These are phyloP conservation scores for Sinodicranocentrus sp. DNA, from an alignment of 2,888 invertebrate genomes.

Conservation along the genomic window DNA sequence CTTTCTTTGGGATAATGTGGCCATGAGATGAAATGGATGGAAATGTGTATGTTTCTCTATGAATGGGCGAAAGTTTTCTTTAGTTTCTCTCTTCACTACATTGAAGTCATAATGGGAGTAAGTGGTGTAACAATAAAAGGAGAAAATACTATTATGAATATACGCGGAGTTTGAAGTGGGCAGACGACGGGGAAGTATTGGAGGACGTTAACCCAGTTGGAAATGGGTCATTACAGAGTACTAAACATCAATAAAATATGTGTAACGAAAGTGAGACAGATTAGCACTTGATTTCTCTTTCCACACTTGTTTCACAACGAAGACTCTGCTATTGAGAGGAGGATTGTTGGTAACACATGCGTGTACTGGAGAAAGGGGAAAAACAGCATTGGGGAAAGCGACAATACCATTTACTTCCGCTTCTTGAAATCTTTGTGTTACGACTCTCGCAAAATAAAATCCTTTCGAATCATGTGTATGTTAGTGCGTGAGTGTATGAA, in stretches of 20 bases:
- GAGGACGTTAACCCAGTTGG: constrained; percentile 61
- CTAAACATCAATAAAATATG: constrained; percentile 62
- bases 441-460: too few relatives aligned
- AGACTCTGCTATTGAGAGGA: too few relatives aligned
- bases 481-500: too few relatives aligned
- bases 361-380: too few relatives aligned
- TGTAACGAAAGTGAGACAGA: constrained; percentile 56
- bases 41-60: constrained; percentile 4
- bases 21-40: constrained; percentile 25
- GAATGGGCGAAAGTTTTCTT: not conserved
- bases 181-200: not conserved
- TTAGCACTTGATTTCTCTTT: constrained; percentile 57
- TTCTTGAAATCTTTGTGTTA: too few relatives aligned
- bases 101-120: constrained; percentile 7
- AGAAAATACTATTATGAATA: not conserved
- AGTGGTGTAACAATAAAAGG: not conserved
- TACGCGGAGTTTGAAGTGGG: too few relatives aligned
- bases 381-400: too few relatives aligned
- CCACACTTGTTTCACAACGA: constrained; percentile 6
- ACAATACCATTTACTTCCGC: too few relatives aligned
- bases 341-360: too few relatives aligned
- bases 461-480: too few relatives aligned
- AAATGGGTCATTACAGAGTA: constrained; percentile 64
- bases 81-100: not conserved
- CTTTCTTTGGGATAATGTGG: constrained; percentile 26